Conservation (phyloP, 2,113 vertebrate species). For the Macrotus californicus region DNA sequence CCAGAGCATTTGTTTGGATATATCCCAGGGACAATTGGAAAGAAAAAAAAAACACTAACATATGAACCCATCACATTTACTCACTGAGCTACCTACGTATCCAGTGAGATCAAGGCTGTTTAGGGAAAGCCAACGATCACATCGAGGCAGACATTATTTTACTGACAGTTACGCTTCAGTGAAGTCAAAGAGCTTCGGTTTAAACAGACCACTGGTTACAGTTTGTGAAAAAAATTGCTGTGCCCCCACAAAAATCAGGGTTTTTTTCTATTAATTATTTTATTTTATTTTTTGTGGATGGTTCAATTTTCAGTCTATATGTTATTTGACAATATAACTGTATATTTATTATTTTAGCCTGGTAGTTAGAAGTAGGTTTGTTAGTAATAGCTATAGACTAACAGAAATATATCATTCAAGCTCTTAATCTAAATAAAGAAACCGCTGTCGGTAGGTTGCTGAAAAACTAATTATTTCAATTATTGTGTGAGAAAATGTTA, state of each 20-base stretch:
- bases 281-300: neutral
- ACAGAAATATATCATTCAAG: neutral
- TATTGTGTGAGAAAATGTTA: conserved; percentile 12
- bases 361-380: neutral
- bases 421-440: neutral
- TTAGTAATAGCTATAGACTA: neutral
- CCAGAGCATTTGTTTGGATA: conserved; percentile 18
- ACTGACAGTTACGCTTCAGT: neutral
- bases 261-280: neutral
- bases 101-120: neutral
- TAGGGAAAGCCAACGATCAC: conserved; percentile 14
- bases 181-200: neutral
- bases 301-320: neutral
- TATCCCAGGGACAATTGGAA: neutral
- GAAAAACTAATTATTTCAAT: neutral
- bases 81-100: neutral
- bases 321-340: conserved; percentile 17
- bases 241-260: neutral
- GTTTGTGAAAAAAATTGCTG: neutral
- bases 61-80: neutral
- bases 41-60: conserved; percentile 1
- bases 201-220: neutral
- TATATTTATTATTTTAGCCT: neutral
- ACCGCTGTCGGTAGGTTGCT: neutral
- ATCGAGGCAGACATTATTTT: neutral